Conservation (phyloP, 1,140 invertebrate species). For the Drosophila tsacasi region DNA sequence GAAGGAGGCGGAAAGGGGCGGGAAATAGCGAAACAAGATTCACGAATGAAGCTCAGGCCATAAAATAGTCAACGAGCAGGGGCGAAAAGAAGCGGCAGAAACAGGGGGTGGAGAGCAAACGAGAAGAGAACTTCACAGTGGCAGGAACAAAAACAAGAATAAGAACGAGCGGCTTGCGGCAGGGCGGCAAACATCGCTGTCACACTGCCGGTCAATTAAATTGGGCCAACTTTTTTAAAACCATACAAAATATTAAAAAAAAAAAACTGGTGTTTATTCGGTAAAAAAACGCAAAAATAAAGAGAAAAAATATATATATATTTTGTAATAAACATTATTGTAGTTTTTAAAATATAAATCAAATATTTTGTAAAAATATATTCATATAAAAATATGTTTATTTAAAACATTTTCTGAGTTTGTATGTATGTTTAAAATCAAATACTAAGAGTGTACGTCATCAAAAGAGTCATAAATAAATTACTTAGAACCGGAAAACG, state of each 20-base stretch:
- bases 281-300: no score
- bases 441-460: no score
- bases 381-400: no score
- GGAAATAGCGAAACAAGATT: constrained; percentile 61
- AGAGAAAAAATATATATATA: background rate
- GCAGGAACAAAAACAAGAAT: constrained; percentile 34
- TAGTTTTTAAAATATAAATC: no score
- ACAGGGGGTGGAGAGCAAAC: constrained; percentile 17
- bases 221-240: background rate
- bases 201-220: constrained; percentile 28
- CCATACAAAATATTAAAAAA: no score
- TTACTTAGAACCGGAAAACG: background rate
- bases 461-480: background rate
- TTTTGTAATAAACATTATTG: background rate
- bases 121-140: constrained; percentile 50
- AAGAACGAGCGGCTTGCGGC: constrained; percentile 56
- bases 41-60: constrained; percentile 42
- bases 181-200: constrained; percentile 40
- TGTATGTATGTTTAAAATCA: background rate
- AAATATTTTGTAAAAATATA: background rate
- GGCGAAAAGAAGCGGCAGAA: constrained; percentile 18
- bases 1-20: constrained; percentile 16
- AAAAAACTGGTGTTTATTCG: no score
- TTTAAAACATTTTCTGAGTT: background rate
- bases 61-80: constrained; percentile 52